Evolutionary conservation across 1,140 invertebrate species (phyloP), one percentile per base, ranked within the genome.

Genomic region (Temnothorax nylanderi): DNA sequence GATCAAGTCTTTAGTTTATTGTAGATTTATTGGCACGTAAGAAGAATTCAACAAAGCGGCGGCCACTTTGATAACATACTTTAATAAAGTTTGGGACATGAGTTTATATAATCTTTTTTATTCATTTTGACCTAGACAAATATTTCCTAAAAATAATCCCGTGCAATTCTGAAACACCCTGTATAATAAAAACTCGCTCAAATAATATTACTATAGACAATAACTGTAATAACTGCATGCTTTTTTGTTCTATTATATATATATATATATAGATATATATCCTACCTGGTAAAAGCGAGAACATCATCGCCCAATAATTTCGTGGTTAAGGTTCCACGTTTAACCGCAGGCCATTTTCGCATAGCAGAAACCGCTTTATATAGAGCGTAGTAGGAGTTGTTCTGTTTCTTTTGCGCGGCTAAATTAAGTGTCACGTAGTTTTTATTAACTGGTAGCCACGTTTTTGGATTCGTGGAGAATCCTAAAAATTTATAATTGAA

Each of bases 381-480:
- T 1, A 96, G 89, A n/a, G 93, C 93, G 26, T 95, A 96, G 51
- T 95, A 95, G 64, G 90, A 82, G 94, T 96, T 3, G 96, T 90
- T 88, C 72, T 93, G 94, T 2, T 77, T 84, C 16, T 94, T 92
- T 87, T 96, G 94, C 0, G 86, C 88, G 37, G 94, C 92, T 0
- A 96, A 95, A 93, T 97, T 97, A 3, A 95, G 82, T 0, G 88
- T 94, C 65, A 89, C 86, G 88, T 96, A 97, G 84, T 97, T 96
- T 0, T 93, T 74, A 86, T 96, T 95, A 0, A 97, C 93, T 0
- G 97, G 97, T 13, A 98, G 90, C 97, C 97, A 98, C 0, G 97
- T 96, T 3, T 92, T 95, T 0, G 95, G 92, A 10, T 93, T 96
- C 0, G 94, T 95, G 0, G 96, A 96, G 89, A 97, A 97, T 85